A percentile compares a stretch with the other conserved stretches of the same genome.
Evolutionary conservation across 2,797 vertebrate species (phyloP).

Genomic region (Labeo calbasu): DNA sequence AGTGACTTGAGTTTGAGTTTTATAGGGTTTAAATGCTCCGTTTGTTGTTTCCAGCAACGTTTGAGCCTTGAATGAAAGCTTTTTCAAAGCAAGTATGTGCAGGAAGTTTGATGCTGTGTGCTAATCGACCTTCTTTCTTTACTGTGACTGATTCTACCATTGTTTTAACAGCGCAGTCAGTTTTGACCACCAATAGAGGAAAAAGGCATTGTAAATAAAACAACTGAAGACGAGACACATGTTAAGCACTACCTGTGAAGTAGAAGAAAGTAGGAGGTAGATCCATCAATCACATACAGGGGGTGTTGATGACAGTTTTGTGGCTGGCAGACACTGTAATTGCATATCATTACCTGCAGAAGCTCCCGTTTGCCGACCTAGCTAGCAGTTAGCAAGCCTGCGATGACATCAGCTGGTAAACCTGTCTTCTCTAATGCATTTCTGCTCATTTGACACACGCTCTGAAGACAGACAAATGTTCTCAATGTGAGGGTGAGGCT

Average conservation of each 20-base stretch:
- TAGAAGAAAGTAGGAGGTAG: conserved; percentile 54
- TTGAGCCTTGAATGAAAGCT: neutral
- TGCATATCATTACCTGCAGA: conserved; percentile 68
- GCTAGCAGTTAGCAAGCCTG: conserved; percentile 60
- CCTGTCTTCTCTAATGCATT: conserved; percentile 5
- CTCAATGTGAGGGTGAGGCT: neutral
- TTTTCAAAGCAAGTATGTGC: conserved; percentile 5
- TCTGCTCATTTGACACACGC: conserved; percentile 11
- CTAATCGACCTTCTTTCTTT: neutral
- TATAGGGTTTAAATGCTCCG: conserved; percentile 17
- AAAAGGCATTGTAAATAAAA: neutral
- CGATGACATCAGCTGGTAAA: conserved; percentile 62
- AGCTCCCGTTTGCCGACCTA: conserved; percentile 64
- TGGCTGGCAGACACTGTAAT: conserved; percentile 69
- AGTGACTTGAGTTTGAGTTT: conserved; percentile 38
- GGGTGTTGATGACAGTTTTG: conserved; percentile 66
- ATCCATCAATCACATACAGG: conserved; percentile 64
- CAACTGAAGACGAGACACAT: neutral
- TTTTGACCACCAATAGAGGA: neutral
- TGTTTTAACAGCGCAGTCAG: neutral
- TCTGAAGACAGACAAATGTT: neutral
- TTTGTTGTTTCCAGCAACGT: neutral
- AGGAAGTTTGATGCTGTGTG: neutral
- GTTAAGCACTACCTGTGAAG: conserved; percentile 8
- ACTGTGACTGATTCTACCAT: neutral